phyloP scores from a whole-genome alignment of 2,113 vertebrate genomes.

The Corythaeola cristata region DNA sequence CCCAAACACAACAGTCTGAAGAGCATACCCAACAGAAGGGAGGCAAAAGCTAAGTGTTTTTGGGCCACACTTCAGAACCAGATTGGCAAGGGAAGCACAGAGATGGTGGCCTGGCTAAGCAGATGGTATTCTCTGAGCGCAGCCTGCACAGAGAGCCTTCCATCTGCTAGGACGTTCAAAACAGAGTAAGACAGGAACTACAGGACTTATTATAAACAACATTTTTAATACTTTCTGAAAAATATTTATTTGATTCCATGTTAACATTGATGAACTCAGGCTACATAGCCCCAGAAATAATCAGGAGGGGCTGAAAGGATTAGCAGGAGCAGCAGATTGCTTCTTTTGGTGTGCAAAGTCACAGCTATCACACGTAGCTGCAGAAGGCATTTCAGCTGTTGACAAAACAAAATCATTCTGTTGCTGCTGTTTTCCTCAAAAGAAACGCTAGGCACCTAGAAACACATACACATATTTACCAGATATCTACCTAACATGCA shows the following conservation, averaged over 20 bases:
- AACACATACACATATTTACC: accelerated
- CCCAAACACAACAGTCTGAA: not conserved
- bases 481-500: accelerated
- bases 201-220: not conserved
- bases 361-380: not conserved
- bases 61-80: not conserved
- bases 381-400: not conserved
- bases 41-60: not conserved
- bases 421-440: not conserved
- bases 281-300: not conserved
- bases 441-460: not conserved
- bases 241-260: conserved; percentile 35
- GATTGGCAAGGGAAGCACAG: not conserved
- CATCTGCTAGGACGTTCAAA: not conserved
- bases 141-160: not conserved
- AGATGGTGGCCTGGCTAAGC: not conserved
- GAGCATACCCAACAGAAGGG: not conserved
- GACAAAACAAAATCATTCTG: not conserved
- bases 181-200: not conserved
- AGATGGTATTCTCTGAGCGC: conserved; percentile 25
- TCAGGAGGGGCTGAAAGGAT: not conserved
- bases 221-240: conserved; percentile 14
- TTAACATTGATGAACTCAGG: conserved; percentile 8
- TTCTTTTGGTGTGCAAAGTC: not conserved
- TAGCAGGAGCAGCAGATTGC: not conserved